Conservation (phyloP, 2,888 invertebrate genomes). For the Tetranychus truncatus region DNA sequence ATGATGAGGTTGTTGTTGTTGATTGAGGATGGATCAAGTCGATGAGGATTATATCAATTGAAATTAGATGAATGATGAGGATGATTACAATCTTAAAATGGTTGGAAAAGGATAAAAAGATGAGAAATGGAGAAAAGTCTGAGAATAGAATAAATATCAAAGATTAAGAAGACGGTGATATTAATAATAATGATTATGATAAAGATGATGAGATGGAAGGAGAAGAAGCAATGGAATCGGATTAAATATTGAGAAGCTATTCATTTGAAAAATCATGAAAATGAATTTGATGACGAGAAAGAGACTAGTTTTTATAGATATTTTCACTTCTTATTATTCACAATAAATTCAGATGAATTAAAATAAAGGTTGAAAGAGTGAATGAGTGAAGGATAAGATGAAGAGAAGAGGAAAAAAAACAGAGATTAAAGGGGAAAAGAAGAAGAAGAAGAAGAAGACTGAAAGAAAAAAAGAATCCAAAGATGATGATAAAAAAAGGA, state of each 20-base stretch:
- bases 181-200: not conserved
- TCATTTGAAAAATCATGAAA: not conserved
- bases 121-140: not conserved
- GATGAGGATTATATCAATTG: not conserved
- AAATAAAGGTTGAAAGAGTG: not conserved
- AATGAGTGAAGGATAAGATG: not conserved
- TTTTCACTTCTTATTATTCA: not conserved
- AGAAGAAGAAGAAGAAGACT: not conserved
- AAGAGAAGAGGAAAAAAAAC: not conserved
- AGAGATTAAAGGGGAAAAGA: not conserved
- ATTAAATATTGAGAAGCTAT: not conserved
- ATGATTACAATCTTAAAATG: not conserved
- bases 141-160: not conserved
- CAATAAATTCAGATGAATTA: not conserved
- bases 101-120: not conserved
- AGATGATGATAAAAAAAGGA: not conserved
- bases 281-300: not conserved
- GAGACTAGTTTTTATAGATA: not conserved
- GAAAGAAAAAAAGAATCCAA: not conserved
- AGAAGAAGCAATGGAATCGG: not conserved
- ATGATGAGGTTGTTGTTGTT: conserved; percentile 4
- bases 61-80: not conserved
- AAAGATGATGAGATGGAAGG: not conserved
- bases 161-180: not conserved
- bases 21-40: not conserved